These are phyloP conservation scores for Strigops habroptila DNA, from an alignment of 2,113 vertebrate genomes.

Conservation along the genomic window DNA sequence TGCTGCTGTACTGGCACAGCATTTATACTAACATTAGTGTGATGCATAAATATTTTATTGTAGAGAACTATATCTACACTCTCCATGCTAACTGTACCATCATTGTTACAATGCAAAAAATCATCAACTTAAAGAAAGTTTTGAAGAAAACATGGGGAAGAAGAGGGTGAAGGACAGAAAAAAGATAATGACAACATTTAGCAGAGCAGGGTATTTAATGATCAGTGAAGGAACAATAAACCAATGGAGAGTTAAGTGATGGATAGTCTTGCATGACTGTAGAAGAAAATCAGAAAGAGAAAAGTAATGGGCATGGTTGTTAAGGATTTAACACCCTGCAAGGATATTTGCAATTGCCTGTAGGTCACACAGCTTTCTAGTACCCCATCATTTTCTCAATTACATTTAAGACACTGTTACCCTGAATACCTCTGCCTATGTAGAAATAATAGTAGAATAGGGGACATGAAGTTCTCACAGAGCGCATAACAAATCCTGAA, in stretches of 20 bases:
- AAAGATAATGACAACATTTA: neutral
- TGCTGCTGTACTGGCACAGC: neutral
- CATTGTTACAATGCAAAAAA: neutral
- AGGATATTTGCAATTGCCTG: neutral
- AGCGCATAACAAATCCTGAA: neutral
- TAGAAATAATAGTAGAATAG: neutral
- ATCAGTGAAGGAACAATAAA: neutral
- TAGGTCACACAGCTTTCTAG: neutral
- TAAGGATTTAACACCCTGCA: neutral
- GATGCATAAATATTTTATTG: neutral
- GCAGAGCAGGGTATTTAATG: neutral
- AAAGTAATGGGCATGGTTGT: neutral
- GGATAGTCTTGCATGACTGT: neutral
- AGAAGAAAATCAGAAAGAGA: neutral
- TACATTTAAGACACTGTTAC: neutral
- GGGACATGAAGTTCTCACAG: neutral
- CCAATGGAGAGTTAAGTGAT: neutral
- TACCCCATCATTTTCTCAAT: neutral
- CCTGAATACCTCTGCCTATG: neutral
- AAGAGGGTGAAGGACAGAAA: neutral
- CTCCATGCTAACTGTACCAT: neutral
- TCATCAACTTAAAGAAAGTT: neutral
- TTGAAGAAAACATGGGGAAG: neutral
- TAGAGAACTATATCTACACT: neutral
- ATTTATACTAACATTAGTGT: neutral